Percentiles rank a stretch among this genome's conserved stretches.
phyloP scores from a whole-genome alignment of 2,888 invertebrate species.

The Ernsta delagoae region DNA sequence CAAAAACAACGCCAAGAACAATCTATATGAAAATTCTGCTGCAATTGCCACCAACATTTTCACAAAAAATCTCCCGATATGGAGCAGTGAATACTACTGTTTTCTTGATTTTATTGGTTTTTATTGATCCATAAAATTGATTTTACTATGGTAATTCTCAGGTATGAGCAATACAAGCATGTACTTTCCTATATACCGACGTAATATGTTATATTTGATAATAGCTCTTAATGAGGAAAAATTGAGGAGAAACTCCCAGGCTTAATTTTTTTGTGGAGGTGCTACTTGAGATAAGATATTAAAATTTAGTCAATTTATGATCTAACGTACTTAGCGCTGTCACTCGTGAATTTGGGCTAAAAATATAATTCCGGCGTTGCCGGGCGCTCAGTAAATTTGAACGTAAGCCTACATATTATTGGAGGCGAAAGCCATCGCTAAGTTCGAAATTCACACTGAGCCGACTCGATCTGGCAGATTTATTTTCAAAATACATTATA shows the following conservation, averaged over 20 bases:
- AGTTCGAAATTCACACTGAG: conserved; percentile 25
- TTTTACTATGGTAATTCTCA: too few species aligned
- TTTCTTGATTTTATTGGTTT: not conserved
- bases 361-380: conserved; percentile 5
- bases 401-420: conserved; percentile 20
- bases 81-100: not conserved
- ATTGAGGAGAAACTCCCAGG: too few species aligned
- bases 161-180: too few species aligned
- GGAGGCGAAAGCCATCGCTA: conserved; percentile 19
- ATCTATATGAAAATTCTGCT: conserved; percentile 42
- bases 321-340: not conserved
- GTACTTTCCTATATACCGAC: too few species aligned
- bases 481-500: conserved; percentile 24
- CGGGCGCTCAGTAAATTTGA: conserved; percentile 28
- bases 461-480: conserved; percentile 23
- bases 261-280: too few species aligned
- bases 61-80: conserved; percentile 16
- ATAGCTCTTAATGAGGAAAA: too few species aligned
- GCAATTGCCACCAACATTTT: conserved; percentile 23
- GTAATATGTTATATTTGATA: too few species aligned
- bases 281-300: not conserved
- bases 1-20: conserved; percentile 23
- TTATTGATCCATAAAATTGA: too few species aligned
- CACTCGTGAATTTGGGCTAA: not conserved
- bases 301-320: too few species aligned